phyloP scores from a whole-genome alignment of 2,113 vertebrate species.

The Sitta europaea region DNA sequence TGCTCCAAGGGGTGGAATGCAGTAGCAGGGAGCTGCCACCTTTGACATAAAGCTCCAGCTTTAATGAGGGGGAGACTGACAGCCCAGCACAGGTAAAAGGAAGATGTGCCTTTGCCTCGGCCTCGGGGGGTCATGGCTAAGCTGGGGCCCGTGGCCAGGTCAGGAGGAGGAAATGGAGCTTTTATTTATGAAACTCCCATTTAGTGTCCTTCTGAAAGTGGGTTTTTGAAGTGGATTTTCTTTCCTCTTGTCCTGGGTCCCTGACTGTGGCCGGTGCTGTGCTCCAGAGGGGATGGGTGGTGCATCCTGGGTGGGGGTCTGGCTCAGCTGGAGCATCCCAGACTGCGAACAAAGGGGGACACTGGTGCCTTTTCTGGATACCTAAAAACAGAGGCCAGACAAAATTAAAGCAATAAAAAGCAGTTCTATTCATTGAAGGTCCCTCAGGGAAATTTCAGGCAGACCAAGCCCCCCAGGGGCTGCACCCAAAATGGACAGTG shows the following conservation, averaged over 20 bases:
- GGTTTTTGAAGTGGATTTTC: neutral
- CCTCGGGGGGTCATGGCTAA: neutral
- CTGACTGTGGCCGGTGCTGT: fast-evolving
- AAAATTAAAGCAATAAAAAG: neutral
- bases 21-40: conserved; percentile 31
- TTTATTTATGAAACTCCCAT: neutral
- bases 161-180: neutral
- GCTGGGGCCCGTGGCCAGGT: neutral
- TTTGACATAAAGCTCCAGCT: neutral
- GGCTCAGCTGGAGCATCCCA: neutral
- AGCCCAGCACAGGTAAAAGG: neutral
- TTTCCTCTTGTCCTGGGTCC: neutral
- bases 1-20: neutral
- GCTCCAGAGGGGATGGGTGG: neutral
- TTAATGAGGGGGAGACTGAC: conserved; percentile 10
- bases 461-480: neutral
- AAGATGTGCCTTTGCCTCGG: neutral
- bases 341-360: neutral
- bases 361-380: neutral
- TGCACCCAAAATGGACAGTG: neutral
- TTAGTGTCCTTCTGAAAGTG: neutral
- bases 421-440: neutral
- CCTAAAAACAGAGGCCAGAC: neutral
- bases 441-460: fast-evolving
- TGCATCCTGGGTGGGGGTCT: fast-evolving